A percentile compares a stretch with the other conserved stretches of the same genome.
Evolutionary conservation across 1,140 invertebrate species (phyloP).

Genomic region (Gryllus bimaculatus): DNA sequence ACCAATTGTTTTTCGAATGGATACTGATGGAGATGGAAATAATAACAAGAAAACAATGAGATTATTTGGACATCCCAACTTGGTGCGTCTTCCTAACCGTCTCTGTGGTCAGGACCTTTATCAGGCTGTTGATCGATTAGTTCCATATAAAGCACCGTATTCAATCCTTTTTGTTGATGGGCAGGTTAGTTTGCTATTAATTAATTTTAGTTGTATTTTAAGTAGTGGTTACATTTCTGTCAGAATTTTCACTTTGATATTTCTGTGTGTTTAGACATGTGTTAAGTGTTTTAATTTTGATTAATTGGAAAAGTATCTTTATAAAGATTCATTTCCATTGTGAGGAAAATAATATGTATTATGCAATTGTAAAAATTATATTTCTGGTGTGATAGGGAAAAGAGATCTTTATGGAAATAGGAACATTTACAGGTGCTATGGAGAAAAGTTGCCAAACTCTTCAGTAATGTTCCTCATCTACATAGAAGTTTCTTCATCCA

Average conservation of each 20-base stretch:
- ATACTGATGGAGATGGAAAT: constrained; percentile 40
- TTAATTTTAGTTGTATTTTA: background rate
- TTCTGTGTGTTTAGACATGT: background rate
- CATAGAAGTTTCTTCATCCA: too few relatives aligned
- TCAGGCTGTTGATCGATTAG: constrained; percentile 38
- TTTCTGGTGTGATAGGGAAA: too few relatives aligned
- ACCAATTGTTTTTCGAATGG: constrained; percentile 44
- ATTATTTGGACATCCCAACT: constrained; percentile 48
- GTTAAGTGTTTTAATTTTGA: background rate
- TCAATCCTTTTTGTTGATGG: constrained; percentile 42
- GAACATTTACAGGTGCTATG: too few relatives aligned
- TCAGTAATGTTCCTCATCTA: too few relatives aligned
- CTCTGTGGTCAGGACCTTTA: constrained; percentile 44
- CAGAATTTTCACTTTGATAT: background rate
- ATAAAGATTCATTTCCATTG: too few relatives aligned
- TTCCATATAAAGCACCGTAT: constrained; percentile 40
- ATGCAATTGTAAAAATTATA: too few relatives aligned
- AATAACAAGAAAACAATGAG: constrained; percentile 40
- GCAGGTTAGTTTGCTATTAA: constrained; percentile 33
- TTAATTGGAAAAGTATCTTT: too few relatives aligned
- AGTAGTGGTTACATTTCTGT: background rate
- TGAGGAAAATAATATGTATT: too few relatives aligned
- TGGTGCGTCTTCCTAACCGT: constrained; percentile 47
- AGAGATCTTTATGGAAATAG: too few relatives aligned
- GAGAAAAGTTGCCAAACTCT: too few relatives aligned